A percentile compares a stretch with the other conserved stretches of the same genome.
Evolutionary conservation across 2,113 vertebrate species (phyloP).

Genomic region (Ageneiosus marmoratus): DNA sequence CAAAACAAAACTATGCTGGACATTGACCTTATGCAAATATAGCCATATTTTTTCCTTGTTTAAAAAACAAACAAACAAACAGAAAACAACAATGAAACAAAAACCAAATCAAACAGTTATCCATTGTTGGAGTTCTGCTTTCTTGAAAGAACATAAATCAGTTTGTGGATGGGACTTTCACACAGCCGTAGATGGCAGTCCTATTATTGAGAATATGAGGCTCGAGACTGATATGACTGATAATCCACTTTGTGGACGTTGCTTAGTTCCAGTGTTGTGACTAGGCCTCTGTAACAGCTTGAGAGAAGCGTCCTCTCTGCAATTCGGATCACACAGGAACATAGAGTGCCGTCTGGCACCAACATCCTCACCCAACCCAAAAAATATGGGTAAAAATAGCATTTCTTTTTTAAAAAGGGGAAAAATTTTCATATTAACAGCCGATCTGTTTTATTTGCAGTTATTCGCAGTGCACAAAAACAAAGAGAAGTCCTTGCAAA

Average conservation of each 20-base stretch:
- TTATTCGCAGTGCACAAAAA: conserved; percentile 70
- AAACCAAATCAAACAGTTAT: conserved; percentile 46
- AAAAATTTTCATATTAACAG: conserved; percentile 73
- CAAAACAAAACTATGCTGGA: conserved; percentile 90
- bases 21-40: conserved; percentile 86
- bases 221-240: conserved; percentile 87
- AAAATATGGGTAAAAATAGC: conserved; percentile 96
- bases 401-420: conserved; percentile 88
- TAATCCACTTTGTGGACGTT: conserved; percentile 75
- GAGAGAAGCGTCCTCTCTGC: conserved; percentile 29
- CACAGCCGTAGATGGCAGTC: conserved; percentile 60
- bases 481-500: conserved; percentile 63
- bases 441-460: conserved; percentile 65
- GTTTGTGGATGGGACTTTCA: conserved; percentile 77
- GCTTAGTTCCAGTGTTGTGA: conserved; percentile 47
- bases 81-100: neutral
- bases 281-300: conserved; percentile 26
- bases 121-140: conserved; percentile 38
- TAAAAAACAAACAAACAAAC: neutral
- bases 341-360: conserved; percentile 55
- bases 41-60: conserved; percentile 78
- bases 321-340: conserved; percentile 23
- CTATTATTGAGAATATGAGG: conserved; percentile 75
- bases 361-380: conserved; percentile 81
- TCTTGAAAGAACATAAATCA: conserved; percentile 73